Base-by-base conservation (phyloP, 2,797 vertebrate species). In the Carduelis carduelis region DNA sequence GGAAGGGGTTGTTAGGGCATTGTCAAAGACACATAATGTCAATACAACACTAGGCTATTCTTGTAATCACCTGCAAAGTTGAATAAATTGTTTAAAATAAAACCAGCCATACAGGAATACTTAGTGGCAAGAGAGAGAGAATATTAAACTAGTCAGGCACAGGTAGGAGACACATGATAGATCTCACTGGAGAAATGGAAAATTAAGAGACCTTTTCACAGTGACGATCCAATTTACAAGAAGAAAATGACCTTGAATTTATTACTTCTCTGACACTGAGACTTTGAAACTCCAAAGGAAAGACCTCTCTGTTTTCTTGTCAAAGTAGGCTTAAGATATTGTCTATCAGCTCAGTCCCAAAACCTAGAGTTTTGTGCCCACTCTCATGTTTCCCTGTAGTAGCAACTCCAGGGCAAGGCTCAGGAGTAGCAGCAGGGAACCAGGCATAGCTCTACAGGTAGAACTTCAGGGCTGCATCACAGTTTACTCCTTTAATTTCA, bases 31-130 rank as follows among this genome's bases (percentile, higher is more conserved):
- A n/a, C n/a, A 8, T 75, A 37, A 64, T 74, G 59, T 70, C 71
- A 88, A 4, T 60, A 46, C 60, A 89, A 70, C 57, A 57, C 68
- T 43, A 57, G 28, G 30, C 24, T 72, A 43, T 84, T 92, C 76
- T 69, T 66, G 61, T 46, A 80, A 78, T 85, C 10, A 15, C 34
- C 39, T 65, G 39, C 28, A 59, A 90, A 89, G 35, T 6, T 90
- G 71, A 95, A 72, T 66, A 91, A 94, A 75, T 57, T 70, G 30
- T 83, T 90, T 83, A 41, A 77, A 50, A 74, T 52, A 43, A 78
- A 82, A 87, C 59, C 71, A 94, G 55, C 44, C 7, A 1, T 44
- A 21, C 35, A 88, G 35, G 72, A 82, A 83, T 81, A 57, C 9
- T 59, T 77, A 93, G 64, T 59, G 14, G 47, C 63, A 28, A 75